Base-by-base conservation (phyloP, 2,888 invertebrate species). In the Panopea generosa region DNA sequence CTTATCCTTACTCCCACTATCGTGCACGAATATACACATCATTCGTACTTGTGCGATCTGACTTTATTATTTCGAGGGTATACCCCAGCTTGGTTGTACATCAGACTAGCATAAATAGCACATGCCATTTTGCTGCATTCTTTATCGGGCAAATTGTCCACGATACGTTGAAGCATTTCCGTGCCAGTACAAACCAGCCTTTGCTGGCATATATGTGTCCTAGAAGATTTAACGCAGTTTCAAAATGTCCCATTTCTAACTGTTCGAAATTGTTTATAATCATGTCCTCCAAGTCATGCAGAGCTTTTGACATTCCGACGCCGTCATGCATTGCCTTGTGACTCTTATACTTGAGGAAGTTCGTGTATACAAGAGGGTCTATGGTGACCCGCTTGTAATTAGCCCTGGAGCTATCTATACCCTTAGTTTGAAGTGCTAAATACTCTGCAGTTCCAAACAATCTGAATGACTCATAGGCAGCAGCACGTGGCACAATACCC, bases 191-290 rank as follows among this genome's bases (percentile, higher is more conserved):
- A 6, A 14, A 26, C 22, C 52, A 14, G n/a, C n/a, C 20, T 40
- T 52, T 52, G n/a, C 26, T 29, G 2, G 53, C 4, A 20, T 40
- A 43, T 1, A 63, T 63, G 33, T 40, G 52, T 2, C 63, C 63
- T 11, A 63, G 45, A 9, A 63, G n/a, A 33, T 63, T 63, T 0
- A 6, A 40, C 1, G 53, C 40, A 24, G 63, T 63, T 52, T 63
- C 63, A 6, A 24, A 2, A 26, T 63, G 63, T 7, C 52, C 53
- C 1, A 50, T 20, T 27, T 20, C 33, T 22, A 33, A 27, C 0
- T 61, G 22, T 1, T n/a, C 11, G 7, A 22, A 2, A 16, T 49
- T 14, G 3, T 27, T n/a, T 29, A 14, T 1, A 7, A 7, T n/a
- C 1, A 29, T 26, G 6, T 33, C 29, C 2, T 33, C 33, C 1